phyloP scores from a whole-genome alignment of 2,113 vertebrate genomes.

The Girardinichthys multiradiatus region DNA sequence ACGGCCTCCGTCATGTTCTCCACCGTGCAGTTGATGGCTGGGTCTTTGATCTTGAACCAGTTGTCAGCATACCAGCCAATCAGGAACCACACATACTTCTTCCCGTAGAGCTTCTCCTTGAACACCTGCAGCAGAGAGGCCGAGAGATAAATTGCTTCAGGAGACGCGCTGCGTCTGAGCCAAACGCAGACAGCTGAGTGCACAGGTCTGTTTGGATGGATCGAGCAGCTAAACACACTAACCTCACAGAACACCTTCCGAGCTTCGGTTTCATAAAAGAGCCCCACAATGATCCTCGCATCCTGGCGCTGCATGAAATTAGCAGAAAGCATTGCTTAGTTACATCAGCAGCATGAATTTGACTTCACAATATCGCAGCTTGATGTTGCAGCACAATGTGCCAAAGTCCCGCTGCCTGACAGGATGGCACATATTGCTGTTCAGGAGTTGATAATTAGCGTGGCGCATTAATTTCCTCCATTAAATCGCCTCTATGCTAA shows the following conservation, averaged over 20 bases:
- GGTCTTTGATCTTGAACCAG: constrained; percentile 96
- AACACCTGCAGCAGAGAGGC: constrained; percentile 83
- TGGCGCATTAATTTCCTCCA: constrained; percentile 65
- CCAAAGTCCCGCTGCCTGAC: constrained; percentile 51
- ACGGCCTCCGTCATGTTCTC: constrained; percentile 95
- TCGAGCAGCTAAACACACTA: constrained; percentile 36
- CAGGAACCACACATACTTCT: constrained; percentile 96
- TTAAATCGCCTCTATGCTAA: constrained; percentile 68
- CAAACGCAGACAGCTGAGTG: too few species aligned
- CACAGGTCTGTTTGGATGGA: too few species aligned
- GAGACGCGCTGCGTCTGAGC: neutral
- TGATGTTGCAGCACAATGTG: constrained; percentile 25
- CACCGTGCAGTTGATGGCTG: constrained; percentile 93
- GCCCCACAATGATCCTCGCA: constrained; percentile 94
- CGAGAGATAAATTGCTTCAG: neutral
- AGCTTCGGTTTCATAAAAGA: constrained; percentile 96
- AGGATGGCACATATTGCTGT: constrained; percentile 44
- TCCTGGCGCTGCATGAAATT: constrained; percentile 86
- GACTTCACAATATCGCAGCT: constrained; percentile 23
- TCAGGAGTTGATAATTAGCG: constrained; percentile 65
- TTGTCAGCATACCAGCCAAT: constrained; percentile 98
- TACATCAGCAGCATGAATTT: constrained; percentile 19
- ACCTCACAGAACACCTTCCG: constrained; percentile 98
- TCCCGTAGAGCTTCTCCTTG: constrained; percentile 95
- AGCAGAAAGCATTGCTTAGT: constrained; percentile 40